These are phyloP conservation scores for Dermolepida albohirtum DNA, from an alignment of 2,888 invertebrate genomes.

Conservation along the genomic window DNA sequence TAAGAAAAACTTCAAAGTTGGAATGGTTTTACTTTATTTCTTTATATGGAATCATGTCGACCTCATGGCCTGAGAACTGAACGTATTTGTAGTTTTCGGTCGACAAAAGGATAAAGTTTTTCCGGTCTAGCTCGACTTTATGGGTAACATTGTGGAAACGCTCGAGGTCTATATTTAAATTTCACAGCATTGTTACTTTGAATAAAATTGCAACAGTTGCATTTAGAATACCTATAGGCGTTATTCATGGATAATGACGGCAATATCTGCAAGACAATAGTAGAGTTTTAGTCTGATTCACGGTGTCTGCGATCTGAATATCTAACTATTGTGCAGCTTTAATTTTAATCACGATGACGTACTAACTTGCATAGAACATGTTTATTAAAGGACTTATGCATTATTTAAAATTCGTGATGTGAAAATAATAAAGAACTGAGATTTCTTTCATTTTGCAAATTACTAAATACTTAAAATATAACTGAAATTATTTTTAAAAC, in stretches of 20 bases:
- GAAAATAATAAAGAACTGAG: too few relatives aligned
- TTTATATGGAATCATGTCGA: conserved; percentile 44
- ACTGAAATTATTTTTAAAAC: too few relatives aligned
- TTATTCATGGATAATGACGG: conserved; percentile 18
- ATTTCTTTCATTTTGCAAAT: too few relatives aligned
- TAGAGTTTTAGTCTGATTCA: too few relatives aligned
- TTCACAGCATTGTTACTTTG: conserved; percentile 38
- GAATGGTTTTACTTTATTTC: conserved; percentile 53
- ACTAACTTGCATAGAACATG: too few relatives aligned
- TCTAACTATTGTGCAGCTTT: too few relatives aligned
- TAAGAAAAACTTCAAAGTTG: conserved; percentile 52
- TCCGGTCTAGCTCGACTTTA: conserved; percentile 34
- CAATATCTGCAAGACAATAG: conserved; percentile 13
- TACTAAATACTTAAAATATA: too few relatives aligned
- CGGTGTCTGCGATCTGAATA: too few relatives aligned
- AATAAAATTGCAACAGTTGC: conserved; percentile 36
- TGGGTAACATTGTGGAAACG: conserved; percentile 22
- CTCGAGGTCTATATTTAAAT: conserved; percentile 35
- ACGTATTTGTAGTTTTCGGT: conserved; percentile 3
- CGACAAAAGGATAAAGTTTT: conserved; percentile 33
- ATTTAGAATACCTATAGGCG: conserved; percentile 15
- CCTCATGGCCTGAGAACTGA: conserved; percentile 25
- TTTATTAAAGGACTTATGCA: too few relatives aligned
- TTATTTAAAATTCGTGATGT: too few relatives aligned
- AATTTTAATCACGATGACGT: too few relatives aligned